Base-by-base conservation (phyloP, 2,797 vertebrate genomes). In the Phalloptychus januarius region DNA sequence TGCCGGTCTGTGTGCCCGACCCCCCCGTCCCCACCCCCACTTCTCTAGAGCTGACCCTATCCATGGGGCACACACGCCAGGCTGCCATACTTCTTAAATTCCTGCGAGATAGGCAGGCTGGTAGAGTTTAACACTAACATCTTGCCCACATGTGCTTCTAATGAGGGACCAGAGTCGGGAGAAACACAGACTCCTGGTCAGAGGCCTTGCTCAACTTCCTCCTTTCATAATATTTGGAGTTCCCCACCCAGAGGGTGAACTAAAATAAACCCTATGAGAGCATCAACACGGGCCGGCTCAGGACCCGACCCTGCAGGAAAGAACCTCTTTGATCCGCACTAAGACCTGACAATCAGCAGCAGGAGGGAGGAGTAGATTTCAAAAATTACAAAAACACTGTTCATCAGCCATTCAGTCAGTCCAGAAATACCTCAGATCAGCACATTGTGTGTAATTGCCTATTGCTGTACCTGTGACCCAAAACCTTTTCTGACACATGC, bases 181-280 rank as follows among this genome's bases (percentile, higher is more conserved):
- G 91, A 84, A 86, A 85, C 75, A 81, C 84, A 80, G 80, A 72
- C 83, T 72, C 87, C 87, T 67, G 79, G 88, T 88, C 31, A 77
- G 90, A 84, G 91, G 88, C 80, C 89, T 93, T 92, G 92, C 92
- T 93, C 83, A 92, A 93, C 91, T 93, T 94, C 92, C 90, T 92
- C 86, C 89, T 92, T 93, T 93, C 91, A 94, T 92, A 95, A 95
- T 95, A 94, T 94, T 94, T 95, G 87, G 88, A 95, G 92, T 92
- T 95, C 91, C 91, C 93, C 91, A 93, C 89, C 93, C 93, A 93
- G 84, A 93, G 90, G 88, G 90, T 90, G 88, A 92, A 94, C 91
- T 90, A 93, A 94, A 95, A 94, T 90, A 94, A 95, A 95, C 87
- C 87, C 77, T n/a, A 82, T 85, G 82, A 75, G 88, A 92, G 88